Evolutionary conservation across 2,888 invertebrate genomes (phyloP), one percentile per base, ranked within the genome.

Genomic region (Oxycera nigricornis): DNA sequence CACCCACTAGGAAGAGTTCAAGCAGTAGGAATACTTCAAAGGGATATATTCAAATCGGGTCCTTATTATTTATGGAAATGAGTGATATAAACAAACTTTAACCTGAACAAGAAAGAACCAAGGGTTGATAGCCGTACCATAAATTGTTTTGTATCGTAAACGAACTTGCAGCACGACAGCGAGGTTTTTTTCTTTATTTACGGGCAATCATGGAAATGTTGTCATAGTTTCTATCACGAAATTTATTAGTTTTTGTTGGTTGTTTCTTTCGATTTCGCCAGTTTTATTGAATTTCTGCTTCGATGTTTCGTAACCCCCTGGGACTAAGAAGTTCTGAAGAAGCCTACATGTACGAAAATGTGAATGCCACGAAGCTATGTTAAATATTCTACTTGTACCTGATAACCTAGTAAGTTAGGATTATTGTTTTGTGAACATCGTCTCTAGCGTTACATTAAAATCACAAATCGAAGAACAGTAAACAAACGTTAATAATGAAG

Each of bases 201-300:
- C 24, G 55, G 35, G n/a, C 26, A 70, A 70, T 55, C 31, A 52
- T 30, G 20, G 30, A 14, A 70, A 52, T 70, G 70, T 70, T 70
- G 70, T 70, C 70, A 70, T 70, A 70, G 70, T 70, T 70, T 55
- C 70, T 7, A 11, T 70, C 55, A 14, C 35, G 30, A 31, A 52
- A 55, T 52, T 52, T 70, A 52, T 52, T 55, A 46, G 20, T 30
- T 22, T 70, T 31, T 50, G n/a, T 28, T 50, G 46, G 46, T 68
- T 17, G 52, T 31, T 31, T 24, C n/a, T n/a, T n/a, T n/a, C n/a
- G n/a, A n/a, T n/a, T n/a, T 4, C 41, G 24, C 22, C 22, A 24
- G 24, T 35, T 39, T 68, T 59, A 57, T 72, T 72, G 59, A 72
- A 72, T 57, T 50, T 67, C 72, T 72, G n/a, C n/a, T 65, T 72